Percentiles rank a stretch among this genome's conserved stretches.
phyloP scores from a whole-genome alignment of 2,113 vertebrate genomes.

The Natator depressus region DNA sequence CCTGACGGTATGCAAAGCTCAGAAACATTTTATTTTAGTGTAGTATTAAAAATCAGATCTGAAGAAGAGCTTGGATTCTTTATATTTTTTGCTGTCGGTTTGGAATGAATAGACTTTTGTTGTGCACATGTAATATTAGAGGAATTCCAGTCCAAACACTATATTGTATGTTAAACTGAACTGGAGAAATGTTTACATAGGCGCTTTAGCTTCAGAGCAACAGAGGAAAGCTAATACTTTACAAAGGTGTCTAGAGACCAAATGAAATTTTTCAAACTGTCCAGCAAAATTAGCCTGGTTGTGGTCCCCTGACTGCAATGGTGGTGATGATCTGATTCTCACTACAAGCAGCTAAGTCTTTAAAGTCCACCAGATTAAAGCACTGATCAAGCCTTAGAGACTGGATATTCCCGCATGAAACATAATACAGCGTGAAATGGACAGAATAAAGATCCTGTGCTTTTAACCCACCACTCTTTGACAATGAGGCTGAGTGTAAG shows the following conservation, averaged over 20 bases:
- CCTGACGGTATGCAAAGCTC: not conserved
- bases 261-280: constrained; percentile 62
- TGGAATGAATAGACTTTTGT: constrained; percentile 21
- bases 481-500: constrained; percentile 70
- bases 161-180: constrained; percentile 45
- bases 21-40: not conserved
- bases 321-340: constrained; percentile 72
- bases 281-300: not conserved
- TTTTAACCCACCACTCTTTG: constrained; percentile 70
- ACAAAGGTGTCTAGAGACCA: constrained; percentile 41
- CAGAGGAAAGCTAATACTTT: constrained; percentile 56
- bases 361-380: constrained; percentile 82
- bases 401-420: constrained; percentile 61
- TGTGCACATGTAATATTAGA: not conserved
- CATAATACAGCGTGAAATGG: constrained; percentile 68
- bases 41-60: not conserved
- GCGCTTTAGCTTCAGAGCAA: constrained; percentile 27
- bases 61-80: not conserved
- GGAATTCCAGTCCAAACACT: constrained; percentile 12
- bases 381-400: constrained; percentile 55
- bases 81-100: not conserved
- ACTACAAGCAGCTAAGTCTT: constrained; percentile 78
- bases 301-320: not conserved
- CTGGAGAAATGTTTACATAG: constrained; percentile 44
- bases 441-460: constrained; percentile 51